Percentiles rank a stretch among this genome's conserved stretches.
These are phyloP conservation scores for Hesperia comma DNA, from an alignment of 2,888 invertebrate species.

Conservation along the genomic window DNA sequence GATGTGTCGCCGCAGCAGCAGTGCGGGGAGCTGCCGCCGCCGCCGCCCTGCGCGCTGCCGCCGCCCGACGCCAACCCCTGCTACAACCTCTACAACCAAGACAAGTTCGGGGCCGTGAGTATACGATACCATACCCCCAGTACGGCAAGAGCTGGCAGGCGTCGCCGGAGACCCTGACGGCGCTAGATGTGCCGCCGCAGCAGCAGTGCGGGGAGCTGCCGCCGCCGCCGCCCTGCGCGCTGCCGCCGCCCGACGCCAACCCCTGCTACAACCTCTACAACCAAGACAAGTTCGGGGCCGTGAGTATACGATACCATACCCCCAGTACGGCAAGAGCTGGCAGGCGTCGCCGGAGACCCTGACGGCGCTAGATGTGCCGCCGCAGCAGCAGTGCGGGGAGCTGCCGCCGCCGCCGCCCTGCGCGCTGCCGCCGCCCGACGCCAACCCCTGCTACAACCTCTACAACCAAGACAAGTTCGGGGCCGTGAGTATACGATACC, in stretches of 20 bases:
- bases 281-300: slow-evolving; percentile 68
- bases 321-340: slow-evolving; percentile 82
- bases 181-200: slow-evolving; percentile 72
- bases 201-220: slow-evolving; percentile 76
- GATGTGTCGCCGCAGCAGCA: slow-evolving; percentile 73
- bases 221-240: slow-evolving; percentile 70
- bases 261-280: slow-evolving; percentile 86
- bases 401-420: slow-evolving; percentile 71
- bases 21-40: slow-evolving; percentile 70
- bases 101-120: slow-evolving; percentile 71
- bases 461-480: slow-evolving; percentile 69
- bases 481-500: slow-evolving; percentile 59
- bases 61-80: slow-evolving; percentile 87
- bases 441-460: slow-evolving; percentile 88
- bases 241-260: slow-evolving; percentile 85
- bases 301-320: slow-evolving; percentile 51
- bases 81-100: slow-evolving; percentile 79
- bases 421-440: slow-evolving; percentile 81
- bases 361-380: slow-evolving; percentile 69
- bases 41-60: slow-evolving; percentile 77
- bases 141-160: slow-evolving; percentile 85
- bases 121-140: slow-evolving; percentile 49
- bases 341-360: slow-evolving; percentile 76
- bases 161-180: slow-evolving; percentile 66
- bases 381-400: slow-evolving; percentile 75